Evolutionary conservation across 2,797 vertebrate species (phyloP), one percentile per base, ranked within the genome.

Genomic region (Spinus pinus): DNA sequence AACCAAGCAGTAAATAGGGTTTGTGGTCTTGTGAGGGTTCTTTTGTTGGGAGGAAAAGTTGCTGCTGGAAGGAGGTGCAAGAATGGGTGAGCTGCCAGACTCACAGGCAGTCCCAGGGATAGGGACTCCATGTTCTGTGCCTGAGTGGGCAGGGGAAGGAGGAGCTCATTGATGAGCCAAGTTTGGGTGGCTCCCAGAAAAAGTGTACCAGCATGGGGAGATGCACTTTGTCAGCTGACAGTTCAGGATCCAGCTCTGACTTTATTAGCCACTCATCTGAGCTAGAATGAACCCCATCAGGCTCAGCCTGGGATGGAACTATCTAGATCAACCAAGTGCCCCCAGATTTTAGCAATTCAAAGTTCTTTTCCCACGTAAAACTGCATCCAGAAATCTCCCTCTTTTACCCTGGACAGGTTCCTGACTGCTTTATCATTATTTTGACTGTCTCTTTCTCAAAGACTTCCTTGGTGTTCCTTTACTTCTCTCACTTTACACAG

Each of bases 181-280:
- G 25, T 79, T 84, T 87, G 31, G 27, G 84, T 91, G 93, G 41
- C 67, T 96, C 89, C 91, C 94, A 93, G 78, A 14, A 69, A 86
- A 60, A n/a, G 31, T 2, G 23, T 58, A 73, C 27, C 31, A 92
- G 72, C 0, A 0, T 21, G 24, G 37, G 84, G 27, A 94, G 71
- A 41, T 93, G 60, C 51, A 73, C 28, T 72, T 83, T 61, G 78
- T 69, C 88, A 86, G 51, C 60, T 90, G 60, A 41, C 71, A 86
- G 61, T 37, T 78, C 14, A 51, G 41, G 27, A 92, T 56, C 21
- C 60, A 80, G 41, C 33, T 85, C 60, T 64, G 37, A 56, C 60
- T 93, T 75, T 56, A 69, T 81, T 82, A 61, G 20, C 41, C 18
- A 42, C 22, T 82, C 71, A 39, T 62, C 47, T 92, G 56, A 81